phyloP scores from a whole-genome alignment of 2,113 vertebrate genomes.

The Etheostoma cragini region DNA sequence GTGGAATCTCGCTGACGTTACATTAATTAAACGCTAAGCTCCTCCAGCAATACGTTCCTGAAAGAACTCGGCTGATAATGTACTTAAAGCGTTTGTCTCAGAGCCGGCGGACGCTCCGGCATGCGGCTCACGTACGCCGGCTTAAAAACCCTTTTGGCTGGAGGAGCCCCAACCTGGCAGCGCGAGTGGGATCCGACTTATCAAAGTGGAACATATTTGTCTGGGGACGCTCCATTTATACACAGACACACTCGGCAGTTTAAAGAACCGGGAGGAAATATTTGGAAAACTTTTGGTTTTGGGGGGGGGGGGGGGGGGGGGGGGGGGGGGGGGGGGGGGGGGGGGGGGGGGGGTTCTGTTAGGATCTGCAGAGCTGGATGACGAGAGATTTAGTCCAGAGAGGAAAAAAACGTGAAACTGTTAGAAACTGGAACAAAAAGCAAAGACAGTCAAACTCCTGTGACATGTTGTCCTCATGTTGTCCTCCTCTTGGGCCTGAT shows the following conservation, averaged over 20 bases:
- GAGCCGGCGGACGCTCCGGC: slow-evolving; percentile 87
- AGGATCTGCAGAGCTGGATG: neutral
- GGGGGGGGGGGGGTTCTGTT: neutral
- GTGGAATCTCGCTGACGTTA: slow-evolving; percentile 98
- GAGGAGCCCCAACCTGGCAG: slow-evolving; percentile 85
- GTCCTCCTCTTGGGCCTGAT: too few species aligned
- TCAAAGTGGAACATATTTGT: slow-evolving; percentile 73
- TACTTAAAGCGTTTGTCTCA: slow-evolving; percentile 97
- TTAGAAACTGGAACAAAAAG: too few species aligned
- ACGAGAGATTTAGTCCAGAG: neutral
- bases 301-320: too few species aligned
- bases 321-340: too few species aligned
- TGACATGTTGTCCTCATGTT: too few species aligned
- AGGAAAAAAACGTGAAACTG: neutral
- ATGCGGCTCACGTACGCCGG: slow-evolving; percentile 93
- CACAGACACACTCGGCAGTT: neutral
- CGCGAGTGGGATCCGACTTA: slow-evolving; percentile 60
- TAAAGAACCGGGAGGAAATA: neutral
- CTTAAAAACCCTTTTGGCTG: slow-evolving; percentile 91
- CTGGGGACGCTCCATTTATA: slow-evolving; percentile 33
- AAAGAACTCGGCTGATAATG: slow-evolving; percentile 99
- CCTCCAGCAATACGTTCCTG: slow-evolving; percentile 97
- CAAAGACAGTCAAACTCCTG: too few species aligned
- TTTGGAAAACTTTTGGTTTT: neutral
- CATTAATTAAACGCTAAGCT: slow-evolving; percentile 99